phyloP scores from a whole-genome alignment of 2,797 vertebrate species.

The Premnoplex brunnescens region DNA sequence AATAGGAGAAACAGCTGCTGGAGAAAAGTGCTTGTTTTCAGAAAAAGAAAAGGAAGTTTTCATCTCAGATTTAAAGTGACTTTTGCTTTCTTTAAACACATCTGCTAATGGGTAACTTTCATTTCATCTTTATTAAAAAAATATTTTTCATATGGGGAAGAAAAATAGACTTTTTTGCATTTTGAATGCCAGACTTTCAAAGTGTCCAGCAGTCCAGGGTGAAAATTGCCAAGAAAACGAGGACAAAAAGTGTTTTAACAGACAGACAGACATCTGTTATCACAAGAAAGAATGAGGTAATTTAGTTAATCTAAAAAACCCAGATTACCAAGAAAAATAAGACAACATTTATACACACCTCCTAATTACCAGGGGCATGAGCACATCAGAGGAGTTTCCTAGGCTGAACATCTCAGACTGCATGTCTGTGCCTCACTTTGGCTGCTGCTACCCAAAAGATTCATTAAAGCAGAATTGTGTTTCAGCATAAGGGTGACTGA shows the following conservation, averaged over 20 bases:
- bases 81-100: not conserved
- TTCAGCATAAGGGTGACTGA: not conserved
- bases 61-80: not conserved
- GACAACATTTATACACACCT: no score
- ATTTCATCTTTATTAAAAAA: not conserved
- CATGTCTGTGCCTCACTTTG: not conserved
- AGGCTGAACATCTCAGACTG: not conserved
- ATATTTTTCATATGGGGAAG: not conserved
- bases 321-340: no score
- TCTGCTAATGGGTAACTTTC: not conserved
- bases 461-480: not conserved
- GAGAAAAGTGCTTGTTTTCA: not conserved
- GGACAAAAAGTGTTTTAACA: no score
- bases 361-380: no score
- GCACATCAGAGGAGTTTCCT: not conserved
- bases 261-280: no score
- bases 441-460: not conserved
- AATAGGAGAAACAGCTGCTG: not conserved
- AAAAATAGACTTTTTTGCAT: not conserved
- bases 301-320: no score
- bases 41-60: not conserved
- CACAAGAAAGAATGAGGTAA: no score
- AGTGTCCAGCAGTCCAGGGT: not conserved
- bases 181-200: not conserved
- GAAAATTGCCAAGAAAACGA: not conserved